Conservation (phyloP, 1,140 invertebrate genomes). For the Cotesia typhae region DNA sequence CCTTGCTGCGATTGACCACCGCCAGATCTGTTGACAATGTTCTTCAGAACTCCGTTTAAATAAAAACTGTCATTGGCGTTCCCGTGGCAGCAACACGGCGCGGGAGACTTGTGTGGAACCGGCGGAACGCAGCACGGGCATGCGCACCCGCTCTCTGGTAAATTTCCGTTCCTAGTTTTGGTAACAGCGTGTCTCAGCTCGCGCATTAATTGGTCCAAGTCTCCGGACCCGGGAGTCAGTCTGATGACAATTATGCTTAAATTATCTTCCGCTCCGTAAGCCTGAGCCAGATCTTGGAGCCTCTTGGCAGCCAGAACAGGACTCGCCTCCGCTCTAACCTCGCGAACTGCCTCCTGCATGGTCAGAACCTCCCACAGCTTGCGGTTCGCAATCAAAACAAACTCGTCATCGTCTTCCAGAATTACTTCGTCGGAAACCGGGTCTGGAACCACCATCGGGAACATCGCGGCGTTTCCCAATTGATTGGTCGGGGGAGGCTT, state of each 20-base stretch:
- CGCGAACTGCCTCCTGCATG: constrained; percentile 77
- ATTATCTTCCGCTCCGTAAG: constrained; percentile 83
- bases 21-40: constrained; percentile 55
- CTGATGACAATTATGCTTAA: constrained; percentile 80
- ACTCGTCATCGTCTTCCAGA: constrained; percentile 82
- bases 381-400: constrained; percentile 81
- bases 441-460: constrained; percentile 76
- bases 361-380: constrained; percentile 81
- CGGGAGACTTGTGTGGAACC: constrained; percentile 52
- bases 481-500: constrained; percentile 61
- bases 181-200: constrained; percentile 77
- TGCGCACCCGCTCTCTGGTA: constrained; percentile 61
- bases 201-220: constrained; percentile 78
- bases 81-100: constrained; percentile 56
- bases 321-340: constrained; percentile 78
- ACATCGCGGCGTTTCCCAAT: constrained; percentile 72
- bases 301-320: constrained; percentile 82
- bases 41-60: constrained; percentile 61
- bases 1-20: constrained; percentile 11
- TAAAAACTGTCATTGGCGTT: constrained; percentile 57
- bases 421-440: constrained; percentile 78
- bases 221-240: constrained; percentile 69
- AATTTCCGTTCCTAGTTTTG: constrained; percentile 65
- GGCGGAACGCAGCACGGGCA: constrained; percentile 60
- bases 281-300: constrained; percentile 82